Evolutionary conservation across 1,140 invertebrate species (phyloP).

Genomic region (Orchestia grillus): DNA sequence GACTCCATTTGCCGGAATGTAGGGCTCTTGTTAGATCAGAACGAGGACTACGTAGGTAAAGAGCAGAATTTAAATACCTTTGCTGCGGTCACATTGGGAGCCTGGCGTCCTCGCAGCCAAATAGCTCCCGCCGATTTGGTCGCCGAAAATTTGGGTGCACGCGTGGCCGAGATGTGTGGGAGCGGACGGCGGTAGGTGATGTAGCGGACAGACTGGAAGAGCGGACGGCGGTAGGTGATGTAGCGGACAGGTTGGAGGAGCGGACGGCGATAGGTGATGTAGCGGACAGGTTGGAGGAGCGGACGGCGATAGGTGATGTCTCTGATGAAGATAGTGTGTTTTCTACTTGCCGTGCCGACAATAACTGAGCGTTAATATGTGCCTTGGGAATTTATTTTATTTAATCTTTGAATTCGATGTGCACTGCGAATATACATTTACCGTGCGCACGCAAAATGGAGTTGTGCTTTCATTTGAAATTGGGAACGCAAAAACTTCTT

Average conservation of each 20-base stretch:
- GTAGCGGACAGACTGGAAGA: background rate
- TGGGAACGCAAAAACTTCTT: background rate
- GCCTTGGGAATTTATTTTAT: background rate
- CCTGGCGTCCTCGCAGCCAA: background rate
- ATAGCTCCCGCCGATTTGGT: background rate
- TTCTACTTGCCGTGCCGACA: background rate
- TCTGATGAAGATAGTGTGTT: background rate
- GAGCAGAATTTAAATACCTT: constrained; percentile 37
- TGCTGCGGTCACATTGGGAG: constrained; percentile 32
- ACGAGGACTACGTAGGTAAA: background rate
- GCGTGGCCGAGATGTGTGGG: too few species aligned
- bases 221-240: too few species aligned
- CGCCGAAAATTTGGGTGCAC: background rate
- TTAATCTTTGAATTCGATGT: background rate
- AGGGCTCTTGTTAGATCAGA: constrained; percentile 39
- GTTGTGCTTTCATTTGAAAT: background rate
- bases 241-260: background rate
- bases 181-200: too few species aligned
- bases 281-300: background rate
- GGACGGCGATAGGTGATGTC: background rate
- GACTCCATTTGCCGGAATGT: constrained; percentile 47
- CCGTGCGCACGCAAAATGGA: background rate
- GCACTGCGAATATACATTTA: background rate
- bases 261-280: background rate
- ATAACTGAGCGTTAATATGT: background rate